Evolutionary conservation across 1,140 invertebrate species (phyloP).

Genomic region (Aphis craccivora): DNA sequence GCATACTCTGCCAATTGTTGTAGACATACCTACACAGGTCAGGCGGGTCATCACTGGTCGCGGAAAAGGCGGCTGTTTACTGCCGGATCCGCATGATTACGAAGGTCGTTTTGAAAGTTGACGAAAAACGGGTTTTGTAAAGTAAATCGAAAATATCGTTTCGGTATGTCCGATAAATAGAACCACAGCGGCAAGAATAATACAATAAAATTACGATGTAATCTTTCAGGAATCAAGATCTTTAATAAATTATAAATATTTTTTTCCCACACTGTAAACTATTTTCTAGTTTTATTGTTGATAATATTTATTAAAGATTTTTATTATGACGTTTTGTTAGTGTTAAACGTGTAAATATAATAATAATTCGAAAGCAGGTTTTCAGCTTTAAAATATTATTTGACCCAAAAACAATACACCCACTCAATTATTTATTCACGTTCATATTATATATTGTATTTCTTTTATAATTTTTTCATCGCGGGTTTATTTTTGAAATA

Average conservation of each 20-base stretch:
- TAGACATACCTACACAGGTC: background rate
- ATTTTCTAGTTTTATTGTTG: background rate
- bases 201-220: background rate
- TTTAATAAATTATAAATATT: background rate
- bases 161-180: background rate
- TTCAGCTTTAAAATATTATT: background rate
- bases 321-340: background rate
- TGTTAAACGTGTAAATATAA: background rate
- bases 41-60: background rate
- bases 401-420: background rate
- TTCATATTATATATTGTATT: background rate
- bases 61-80: background rate
- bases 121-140: background rate
- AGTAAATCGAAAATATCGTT: background rate
- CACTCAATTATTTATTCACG: background rate
- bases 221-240: background rate
- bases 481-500: background rate
- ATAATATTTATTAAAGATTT: background rate
- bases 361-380: background rate
- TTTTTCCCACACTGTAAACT: background rate
- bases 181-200: background rate
- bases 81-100: background rate
- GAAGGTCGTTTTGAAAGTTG: constrained; percentile 1
- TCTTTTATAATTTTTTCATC: background rate
- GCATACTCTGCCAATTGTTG: background rate